Evolutionary conservation across 2,888 invertebrate genomes (phyloP).

Genomic region (Psylliodes chrysocephalus): DNA sequence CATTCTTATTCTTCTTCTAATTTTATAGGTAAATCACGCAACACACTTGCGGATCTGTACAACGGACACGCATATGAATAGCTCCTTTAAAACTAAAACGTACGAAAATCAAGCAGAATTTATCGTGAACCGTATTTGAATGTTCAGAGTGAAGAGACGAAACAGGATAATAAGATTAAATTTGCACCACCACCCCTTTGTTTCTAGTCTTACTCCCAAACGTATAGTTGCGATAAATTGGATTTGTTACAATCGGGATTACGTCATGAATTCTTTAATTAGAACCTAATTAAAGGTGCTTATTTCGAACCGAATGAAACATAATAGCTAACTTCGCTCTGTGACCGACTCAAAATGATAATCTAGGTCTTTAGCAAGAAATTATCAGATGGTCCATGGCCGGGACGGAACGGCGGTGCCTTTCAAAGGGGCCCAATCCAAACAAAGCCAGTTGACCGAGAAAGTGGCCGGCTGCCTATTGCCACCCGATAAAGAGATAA

Average conservation of each 20-base stretch:
- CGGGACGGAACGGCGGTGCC: constrained; percentile 1
- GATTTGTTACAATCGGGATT: not conserved
- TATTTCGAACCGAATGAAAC: constrained; percentile 6
- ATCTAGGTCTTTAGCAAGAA: constrained; percentile 33
- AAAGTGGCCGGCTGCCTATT: constrained; percentile 32
- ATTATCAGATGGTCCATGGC: constrained; percentile 25
- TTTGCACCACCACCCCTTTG: too few species aligned
- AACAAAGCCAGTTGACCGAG: constrained; percentile 34
- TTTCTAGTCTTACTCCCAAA: too few species aligned
- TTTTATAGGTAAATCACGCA: too few species aligned
- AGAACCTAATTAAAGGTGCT: constrained; percentile 21
- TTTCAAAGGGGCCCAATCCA: constrained; percentile 26
- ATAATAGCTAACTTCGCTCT: constrained; percentile 19
- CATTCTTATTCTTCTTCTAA: too few species aligned
- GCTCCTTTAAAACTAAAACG: too few species aligned
- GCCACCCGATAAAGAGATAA: constrained; percentile 34
- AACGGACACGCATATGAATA: too few species aligned
- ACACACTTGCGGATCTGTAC: too few species aligned
- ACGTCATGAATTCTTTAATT: constrained; percentile 11
- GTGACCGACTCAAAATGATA: constrained; percentile 23
- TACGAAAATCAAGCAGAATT: too few species aligned
- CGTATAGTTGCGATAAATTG: not conserved
- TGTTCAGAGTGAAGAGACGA: too few species aligned
- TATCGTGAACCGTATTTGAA: too few species aligned
- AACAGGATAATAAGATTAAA: too few species aligned